Conservation (phyloP, 2,797 vertebrate genomes). For the Adrianichthys oophorus region DNA sequence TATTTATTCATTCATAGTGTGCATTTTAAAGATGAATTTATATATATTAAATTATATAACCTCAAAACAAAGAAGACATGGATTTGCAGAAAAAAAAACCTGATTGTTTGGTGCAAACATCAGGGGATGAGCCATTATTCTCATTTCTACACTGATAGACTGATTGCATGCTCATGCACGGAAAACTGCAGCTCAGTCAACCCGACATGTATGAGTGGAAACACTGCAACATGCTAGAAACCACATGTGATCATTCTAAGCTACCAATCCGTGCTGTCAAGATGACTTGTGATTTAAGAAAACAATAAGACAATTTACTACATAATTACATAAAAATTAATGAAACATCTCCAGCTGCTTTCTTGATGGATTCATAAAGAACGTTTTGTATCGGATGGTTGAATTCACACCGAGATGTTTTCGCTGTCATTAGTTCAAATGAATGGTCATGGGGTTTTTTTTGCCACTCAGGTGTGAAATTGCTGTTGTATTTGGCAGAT, state of each 20-base stretch:
- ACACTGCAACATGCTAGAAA: too few relatives aligned
- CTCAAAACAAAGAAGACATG: too few relatives aligned
- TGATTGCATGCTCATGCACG: neutral
- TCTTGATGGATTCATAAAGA: slow-evolving; percentile 51
- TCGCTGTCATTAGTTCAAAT: slow-evolving; percentile 63
- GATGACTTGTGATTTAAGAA: slow-evolving; percentile 17
- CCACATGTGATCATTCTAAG: too few relatives aligned
- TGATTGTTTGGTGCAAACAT: too few relatives aligned
- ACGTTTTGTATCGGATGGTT: slow-evolving; percentile 41
- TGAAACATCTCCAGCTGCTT: slow-evolving; percentile 15
- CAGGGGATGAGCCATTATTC: neutral
- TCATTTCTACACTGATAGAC: neutral
- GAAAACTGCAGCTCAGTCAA: neutral
- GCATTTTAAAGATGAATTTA: too few relatives aligned
- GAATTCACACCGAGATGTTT: slow-evolving; percentile 54
- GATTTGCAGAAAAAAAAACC: too few relatives aligned
- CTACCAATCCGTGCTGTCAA: neutral
- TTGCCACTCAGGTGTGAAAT: slow-evolving; percentile 76
- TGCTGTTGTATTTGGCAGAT: slow-evolving; percentile 77
- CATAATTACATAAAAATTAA: slow-evolving; percentile 38
- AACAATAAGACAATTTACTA: slow-evolving; percentile 29
- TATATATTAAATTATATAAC: too few relatives aligned
- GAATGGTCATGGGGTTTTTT: slow-evolving; percentile 72
- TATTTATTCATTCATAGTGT: too few relatives aligned
- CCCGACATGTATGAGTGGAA: too few relatives aligned